phyloP scores from a whole-genome alignment of 1,140 invertebrate species.

The Nylanderia fulva region DNA sequence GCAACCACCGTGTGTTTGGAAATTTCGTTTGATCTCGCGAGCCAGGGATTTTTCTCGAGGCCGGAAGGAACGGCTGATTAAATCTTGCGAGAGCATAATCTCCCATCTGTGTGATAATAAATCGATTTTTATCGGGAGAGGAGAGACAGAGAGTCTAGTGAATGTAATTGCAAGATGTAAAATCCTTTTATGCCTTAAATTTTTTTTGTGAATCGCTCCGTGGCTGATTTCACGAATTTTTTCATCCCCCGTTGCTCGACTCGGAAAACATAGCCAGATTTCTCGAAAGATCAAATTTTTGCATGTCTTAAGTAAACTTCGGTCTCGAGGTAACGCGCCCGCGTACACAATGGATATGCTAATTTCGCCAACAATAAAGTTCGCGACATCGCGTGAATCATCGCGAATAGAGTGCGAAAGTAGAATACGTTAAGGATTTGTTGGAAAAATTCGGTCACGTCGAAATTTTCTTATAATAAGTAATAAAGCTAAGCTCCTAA shows the following conservation, averaged over 20 bases:
- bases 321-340: not conserved
- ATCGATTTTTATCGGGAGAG: not conserved
- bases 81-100: not conserved
- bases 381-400: conserved; percentile 24
- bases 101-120: not conserved
- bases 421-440: not conserved
- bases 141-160: not conserved
- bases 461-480: not conserved
- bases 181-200: conserved; percentile 9
- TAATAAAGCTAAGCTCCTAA: not conserved
- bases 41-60: not conserved
- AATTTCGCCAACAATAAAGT: conserved; percentile 48
- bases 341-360: conserved; percentile 25
- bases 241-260: not conserved
- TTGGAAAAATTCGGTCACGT: not conserved
- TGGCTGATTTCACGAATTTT: not conserved
- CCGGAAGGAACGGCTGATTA: not conserved
- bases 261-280: not conserved
- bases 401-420: not conserved
- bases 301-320: not conserved
- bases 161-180: conserved; percentile 3
- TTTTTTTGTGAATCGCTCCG: not conserved
- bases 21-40: conserved; percentile 17
- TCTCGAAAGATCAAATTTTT: not conserved
- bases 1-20: not conserved